Conservation (phyloP, 2,888 invertebrate genomes). For the Alviniconcha strummeri region DNA sequence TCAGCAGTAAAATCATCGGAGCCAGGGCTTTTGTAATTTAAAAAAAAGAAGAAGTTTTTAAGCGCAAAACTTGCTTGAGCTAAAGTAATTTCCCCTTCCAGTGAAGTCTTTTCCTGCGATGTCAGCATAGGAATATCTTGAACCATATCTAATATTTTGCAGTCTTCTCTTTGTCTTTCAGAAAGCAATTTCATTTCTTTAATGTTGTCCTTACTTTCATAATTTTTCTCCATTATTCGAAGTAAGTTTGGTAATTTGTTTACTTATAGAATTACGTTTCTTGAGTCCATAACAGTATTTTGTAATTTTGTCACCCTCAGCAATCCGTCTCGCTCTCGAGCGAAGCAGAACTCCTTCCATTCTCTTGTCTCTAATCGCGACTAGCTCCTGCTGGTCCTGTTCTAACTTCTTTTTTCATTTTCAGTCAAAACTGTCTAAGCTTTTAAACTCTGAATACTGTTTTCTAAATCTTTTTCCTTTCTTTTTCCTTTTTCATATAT, state of each 20-base stretch:
- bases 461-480: neutral
- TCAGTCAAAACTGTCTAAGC: too few relatives aligned
- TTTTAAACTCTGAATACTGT: neutral
- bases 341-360: neutral
- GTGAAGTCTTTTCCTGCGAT: neutral
- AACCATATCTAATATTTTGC: neutral
- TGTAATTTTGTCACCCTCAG: neutral
- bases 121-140: neutral
- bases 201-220: neutral
- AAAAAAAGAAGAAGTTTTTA: neutral
- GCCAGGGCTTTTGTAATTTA: neutral
- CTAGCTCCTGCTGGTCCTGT: neutral
- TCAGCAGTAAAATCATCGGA: neutral
- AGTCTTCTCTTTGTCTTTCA: neutral
- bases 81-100: neutral
- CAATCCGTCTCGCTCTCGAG: neutral
- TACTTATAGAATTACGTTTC: neutral
- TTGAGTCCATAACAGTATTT: neutral
- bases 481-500: neutral
- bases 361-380: neutral
- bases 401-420: neutral
- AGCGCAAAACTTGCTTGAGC: neutral
- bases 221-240: neutral
- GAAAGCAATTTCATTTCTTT: neutral
- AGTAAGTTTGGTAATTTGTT: neutral